phyloP scores from a whole-genome alignment of 1,140 invertebrate species.

The Metaphire vulgaris region DNA sequence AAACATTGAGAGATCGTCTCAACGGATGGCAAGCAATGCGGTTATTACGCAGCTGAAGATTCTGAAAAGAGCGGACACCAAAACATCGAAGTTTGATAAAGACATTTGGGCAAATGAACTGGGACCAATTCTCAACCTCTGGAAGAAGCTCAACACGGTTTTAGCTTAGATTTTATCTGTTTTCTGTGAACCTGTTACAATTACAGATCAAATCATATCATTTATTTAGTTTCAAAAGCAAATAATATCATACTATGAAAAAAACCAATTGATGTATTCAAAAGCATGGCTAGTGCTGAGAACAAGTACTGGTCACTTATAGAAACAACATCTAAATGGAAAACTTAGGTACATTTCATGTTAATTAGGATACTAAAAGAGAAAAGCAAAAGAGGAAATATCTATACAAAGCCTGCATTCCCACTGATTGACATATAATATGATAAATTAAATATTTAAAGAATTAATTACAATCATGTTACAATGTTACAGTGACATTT shows the following conservation, averaged over 20 bases:
- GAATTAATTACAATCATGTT: too few species aligned
- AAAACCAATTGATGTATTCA: not conserved
- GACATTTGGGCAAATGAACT: slow-evolving; percentile 59
- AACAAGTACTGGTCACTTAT: not conserved
- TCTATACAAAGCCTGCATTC: too few species aligned
- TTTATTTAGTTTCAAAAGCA: not conserved
- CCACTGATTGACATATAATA: too few species aligned
- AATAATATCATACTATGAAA: not conserved
- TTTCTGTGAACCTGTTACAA: too few species aligned
- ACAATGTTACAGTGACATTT: too few species aligned
- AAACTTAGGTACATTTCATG: too few species aligned
- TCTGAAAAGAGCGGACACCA: slow-evolving; percentile 45
- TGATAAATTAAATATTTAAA: too few species aligned
- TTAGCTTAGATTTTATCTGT: too few species aligned
- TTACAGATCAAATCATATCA: slow-evolving; percentile 17
- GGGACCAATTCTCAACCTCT: slow-evolving; percentile 63
- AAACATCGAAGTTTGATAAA: slow-evolving; percentile 52
- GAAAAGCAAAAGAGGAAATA: too few species aligned
- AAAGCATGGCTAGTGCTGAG: not conserved
- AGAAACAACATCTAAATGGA: not conserved
- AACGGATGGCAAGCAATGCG: slow-evolving; percentile 61
- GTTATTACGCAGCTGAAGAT: slow-evolving; percentile 61
- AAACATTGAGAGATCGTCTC: slow-evolving; percentile 72
- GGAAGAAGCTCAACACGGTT: slow-evolving; percentile 69
- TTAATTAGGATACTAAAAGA: too few species aligned